Evolutionary conservation across 2,113 vertebrate species (phyloP).

Genomic region (Nyctereutes procyonoides): DNA sequence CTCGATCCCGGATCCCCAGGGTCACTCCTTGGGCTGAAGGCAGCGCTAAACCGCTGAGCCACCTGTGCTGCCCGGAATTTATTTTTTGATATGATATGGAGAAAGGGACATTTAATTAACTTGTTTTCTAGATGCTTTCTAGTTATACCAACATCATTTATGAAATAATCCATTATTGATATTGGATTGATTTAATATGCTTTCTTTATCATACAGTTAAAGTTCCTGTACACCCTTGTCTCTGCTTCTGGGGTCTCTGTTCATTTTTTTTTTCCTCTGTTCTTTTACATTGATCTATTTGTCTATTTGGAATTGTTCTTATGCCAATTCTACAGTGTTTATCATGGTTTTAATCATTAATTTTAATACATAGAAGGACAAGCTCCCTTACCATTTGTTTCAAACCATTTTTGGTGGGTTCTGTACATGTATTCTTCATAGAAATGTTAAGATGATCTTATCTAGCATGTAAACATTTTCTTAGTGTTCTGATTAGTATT

Average conservation of each 20-base stretch:
- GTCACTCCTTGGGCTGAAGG: too few species aligned
- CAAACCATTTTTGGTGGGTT: background rate
- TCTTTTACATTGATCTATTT: background rate
- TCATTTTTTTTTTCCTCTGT: background rate
- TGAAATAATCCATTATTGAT: background rate
- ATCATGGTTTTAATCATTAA: background rate
- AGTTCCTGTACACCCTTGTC: background rate
- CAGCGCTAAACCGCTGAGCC: too few species aligned
- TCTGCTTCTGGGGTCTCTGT: background rate
- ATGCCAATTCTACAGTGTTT: background rate
- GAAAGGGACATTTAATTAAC: background rate
- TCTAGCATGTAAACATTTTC: background rate
- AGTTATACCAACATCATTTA: background rate
- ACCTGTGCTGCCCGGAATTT: background rate
- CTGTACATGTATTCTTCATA: background rate
- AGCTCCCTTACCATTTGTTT: background rate
- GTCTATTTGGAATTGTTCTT: background rate
- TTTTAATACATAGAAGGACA: background rate
- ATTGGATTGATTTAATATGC: too few species aligned
- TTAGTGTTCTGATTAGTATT: conserved; percentile 37
- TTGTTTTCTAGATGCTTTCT: background rate
- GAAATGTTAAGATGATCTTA: conserved; percentile 17
- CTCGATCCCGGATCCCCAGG: too few species aligned
- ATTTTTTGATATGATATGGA: background rate
- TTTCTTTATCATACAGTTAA: background rate